Conservation (phyloP, 2,797 vertebrate genomes). For the Siniperca undulata region DNA sequence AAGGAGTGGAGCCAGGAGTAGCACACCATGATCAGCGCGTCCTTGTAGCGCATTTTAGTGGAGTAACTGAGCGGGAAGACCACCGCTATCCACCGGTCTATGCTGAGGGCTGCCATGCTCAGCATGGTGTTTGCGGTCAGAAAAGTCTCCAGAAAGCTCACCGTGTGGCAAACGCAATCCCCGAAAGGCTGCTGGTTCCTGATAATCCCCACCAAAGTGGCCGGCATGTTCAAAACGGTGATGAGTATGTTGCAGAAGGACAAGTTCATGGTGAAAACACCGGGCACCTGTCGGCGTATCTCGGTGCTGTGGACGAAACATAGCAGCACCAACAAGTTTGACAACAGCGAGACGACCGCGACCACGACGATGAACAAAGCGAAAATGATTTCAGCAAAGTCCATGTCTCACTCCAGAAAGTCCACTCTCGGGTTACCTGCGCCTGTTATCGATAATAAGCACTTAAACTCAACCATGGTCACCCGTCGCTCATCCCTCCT, state of each 20-base stretch:
- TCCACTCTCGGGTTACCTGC: constrained; percentile 58
- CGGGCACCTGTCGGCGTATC: constrained; percentile 90
- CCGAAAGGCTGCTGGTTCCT: constrained; percentile 87
- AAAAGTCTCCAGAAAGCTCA: constrained; percentile 91
- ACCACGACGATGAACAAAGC: constrained; percentile 88
- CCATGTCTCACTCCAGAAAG: constrained; percentile 87
- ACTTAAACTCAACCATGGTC: constrained; percentile 68
- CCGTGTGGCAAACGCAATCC: constrained; percentile 85
- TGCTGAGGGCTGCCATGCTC: constrained; percentile 90
- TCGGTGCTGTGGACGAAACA: constrained; percentile 89
- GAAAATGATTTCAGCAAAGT: constrained; percentile 88
- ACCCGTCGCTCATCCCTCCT: constrained; percentile 41
- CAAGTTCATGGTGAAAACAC: constrained; percentile 90
- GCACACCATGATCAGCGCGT: constrained; percentile 89
- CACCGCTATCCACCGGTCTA: constrained; percentile 90
- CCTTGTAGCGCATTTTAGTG: constrained; percentile 90
- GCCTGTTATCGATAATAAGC: constrained; percentile 45
- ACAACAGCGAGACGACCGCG: constrained; percentile 86
- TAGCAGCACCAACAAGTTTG: constrained; percentile 90
- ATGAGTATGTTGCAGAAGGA: constrained; percentile 91
- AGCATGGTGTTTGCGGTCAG: constrained; percentile 89
- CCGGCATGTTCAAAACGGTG: constrained; percentile 89
- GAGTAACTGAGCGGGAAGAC: constrained; percentile 90
- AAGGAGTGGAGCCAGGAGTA: constrained; percentile 90
- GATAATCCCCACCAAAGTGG: constrained; percentile 86